Percentiles rank a stretch among this genome's conserved stretches.
Evolutionary conservation across 2,888 invertebrate species (phyloP).

Genomic region (Phortica okadai): DNA sequence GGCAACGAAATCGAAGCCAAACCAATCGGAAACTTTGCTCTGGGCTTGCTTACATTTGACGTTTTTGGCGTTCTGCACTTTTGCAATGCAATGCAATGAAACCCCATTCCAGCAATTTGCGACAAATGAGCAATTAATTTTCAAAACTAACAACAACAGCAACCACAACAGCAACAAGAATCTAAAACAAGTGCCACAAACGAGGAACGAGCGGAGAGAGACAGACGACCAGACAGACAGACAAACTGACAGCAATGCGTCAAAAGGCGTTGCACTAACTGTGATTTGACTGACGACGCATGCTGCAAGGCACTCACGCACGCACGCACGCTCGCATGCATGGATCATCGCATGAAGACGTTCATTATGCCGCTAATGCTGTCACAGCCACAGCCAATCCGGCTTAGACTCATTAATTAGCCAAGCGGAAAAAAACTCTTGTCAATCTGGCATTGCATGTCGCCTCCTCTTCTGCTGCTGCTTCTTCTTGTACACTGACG

Average conservation of each 20-base stretch:
- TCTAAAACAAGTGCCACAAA: conserved; percentile 31
- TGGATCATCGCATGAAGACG: not conserved
- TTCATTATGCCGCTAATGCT: no score
- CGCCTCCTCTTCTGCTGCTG: not conserved
- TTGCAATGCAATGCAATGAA: conserved; percentile 56
- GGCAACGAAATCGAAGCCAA: not conserved
- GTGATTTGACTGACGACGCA: not conserved
- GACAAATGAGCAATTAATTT: conserved; percentile 75
- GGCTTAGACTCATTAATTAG: no score
- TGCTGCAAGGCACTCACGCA: not conserved
- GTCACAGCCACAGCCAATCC: no score
- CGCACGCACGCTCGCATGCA: not conserved
- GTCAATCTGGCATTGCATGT: conserved; percentile 59
- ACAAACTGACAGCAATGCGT: not conserved
- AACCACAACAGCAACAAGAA: conserved; percentile 3
- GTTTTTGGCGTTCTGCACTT: conserved; percentile 36
- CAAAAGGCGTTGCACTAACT: not conserved
- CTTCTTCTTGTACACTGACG: not conserved
- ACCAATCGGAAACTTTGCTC: not conserved
- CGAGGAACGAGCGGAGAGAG: conserved; percentile 38
- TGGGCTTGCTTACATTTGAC: conserved; percentile 18
- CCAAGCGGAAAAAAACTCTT: conserved; percentile 47
- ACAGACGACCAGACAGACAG: not conserved
- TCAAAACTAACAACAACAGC: conserved; percentile 63
- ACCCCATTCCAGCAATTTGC: conserved; percentile 73